Evolutionary conservation across 2,888 invertebrate genomes (phyloP), one percentile per base, ranked within the genome.

Genomic region (Calameuta idolon): DNA sequence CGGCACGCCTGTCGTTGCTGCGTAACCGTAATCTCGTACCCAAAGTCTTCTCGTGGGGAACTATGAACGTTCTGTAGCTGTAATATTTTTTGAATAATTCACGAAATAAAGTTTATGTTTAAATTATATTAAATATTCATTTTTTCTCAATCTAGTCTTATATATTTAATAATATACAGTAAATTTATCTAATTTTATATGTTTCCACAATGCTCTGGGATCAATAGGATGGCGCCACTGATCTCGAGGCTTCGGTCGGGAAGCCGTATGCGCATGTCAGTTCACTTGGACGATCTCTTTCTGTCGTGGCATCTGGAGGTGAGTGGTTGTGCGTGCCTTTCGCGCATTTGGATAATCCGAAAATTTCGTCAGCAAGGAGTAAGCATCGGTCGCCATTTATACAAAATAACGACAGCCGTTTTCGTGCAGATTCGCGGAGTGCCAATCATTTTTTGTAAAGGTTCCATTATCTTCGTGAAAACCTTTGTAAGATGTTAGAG

Each of bases 241-340:
- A 86, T 69, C 83, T 83, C 84, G 89, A 87, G 85, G 77, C 82
- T 87, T 77, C 68, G 79, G 79, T 79, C 82, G 83, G 80, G 85
- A 84, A 87, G 87, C 81, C 86, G 87, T 87, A 86, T 86, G 90
- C 91, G 91, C 90, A 91, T 89, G 90, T 90, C 91, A 87, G 87
- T 87, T 87, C 80, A 84, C 83, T 88, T 82, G 88, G 83, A 85
- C 89, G 89, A 87, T 90, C 90, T 91, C 91, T 91, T 91, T 91
- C 91, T 91, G 90, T 90, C 88, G 90, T 91, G 87, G 91, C 89
- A 89, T 89, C 89, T 90, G 86, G 88, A 91, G 91, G 91, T 91
- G 91, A 91, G 91, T 90, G 90, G 91, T 89, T 85, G 90, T 88
- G 85, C 79, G 83, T 83, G 84, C 73, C 79, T 80, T 81, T 82